Evolutionary conservation across 1,140 invertebrate genomes (phyloP).

Genomic region (Yoshiicerus persimilis): DNA sequence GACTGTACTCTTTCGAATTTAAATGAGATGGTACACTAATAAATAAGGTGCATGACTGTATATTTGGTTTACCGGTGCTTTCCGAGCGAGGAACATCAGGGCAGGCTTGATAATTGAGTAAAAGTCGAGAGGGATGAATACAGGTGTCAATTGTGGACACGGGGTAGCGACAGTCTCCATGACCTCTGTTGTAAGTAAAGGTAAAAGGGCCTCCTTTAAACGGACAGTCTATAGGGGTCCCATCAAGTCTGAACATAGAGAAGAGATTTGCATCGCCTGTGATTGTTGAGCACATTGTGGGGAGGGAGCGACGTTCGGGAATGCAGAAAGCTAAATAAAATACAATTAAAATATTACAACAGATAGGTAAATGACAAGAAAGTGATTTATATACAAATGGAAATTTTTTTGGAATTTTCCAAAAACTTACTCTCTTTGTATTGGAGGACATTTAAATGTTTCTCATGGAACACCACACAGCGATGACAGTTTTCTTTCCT

Average conservation of each 20-base stretch:
- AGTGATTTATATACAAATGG: too few species aligned
- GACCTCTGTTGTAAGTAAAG: slow-evolving; percentile 77
- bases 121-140: slow-evolving; percentile 75
- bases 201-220: slow-evolving; percentile 76
- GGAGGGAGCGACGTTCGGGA: slow-evolving; percentile 71
- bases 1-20: too few species aligned
- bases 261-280: slow-evolving; percentile 83
- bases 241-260: slow-evolving; percentile 83
- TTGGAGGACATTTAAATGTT: slow-evolving; percentile 66
- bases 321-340: slow-evolving; percentile 70
- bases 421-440: slow-evolving; percentile 66
- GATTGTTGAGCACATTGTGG: slow-evolving; percentile 78
- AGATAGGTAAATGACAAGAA: neutral
- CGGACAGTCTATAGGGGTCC: slow-evolving; percentile 76
- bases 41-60: neutral
- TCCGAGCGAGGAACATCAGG: slow-evolving; percentile 79
- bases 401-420: too few species aligned
- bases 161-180: slow-evolving; percentile 74
- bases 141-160: slow-evolving; percentile 77
- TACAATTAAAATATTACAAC: slow-evolving; percentile 37
- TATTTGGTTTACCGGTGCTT: slow-evolving; percentile 55
- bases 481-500: slow-evolving; percentile 60
- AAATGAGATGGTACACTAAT: too few species aligned
- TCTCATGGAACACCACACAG: slow-evolving; percentile 65
- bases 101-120: slow-evolving; percentile 83